Percentiles rank a stretch among this genome's conserved stretches.
Conservation (phyloP, 1,140 invertebrate genomes). For the Galendromus occidentalis region DNA sequence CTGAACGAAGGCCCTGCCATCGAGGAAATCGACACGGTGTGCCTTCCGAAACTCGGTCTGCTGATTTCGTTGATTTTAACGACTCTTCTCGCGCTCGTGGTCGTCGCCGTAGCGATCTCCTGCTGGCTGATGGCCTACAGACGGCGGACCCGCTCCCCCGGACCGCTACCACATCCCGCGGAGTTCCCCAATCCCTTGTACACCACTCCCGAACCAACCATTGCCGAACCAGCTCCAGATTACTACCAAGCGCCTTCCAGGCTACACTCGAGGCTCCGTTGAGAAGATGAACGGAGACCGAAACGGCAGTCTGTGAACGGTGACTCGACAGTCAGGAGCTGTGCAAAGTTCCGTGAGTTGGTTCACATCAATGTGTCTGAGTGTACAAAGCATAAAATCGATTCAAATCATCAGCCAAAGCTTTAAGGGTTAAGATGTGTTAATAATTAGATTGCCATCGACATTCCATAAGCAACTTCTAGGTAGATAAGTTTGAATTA, state of each 20-base stretch:
- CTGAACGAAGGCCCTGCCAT: slow-evolving; percentile 35
- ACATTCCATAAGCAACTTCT: too few species aligned
- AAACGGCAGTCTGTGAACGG: too few species aligned
- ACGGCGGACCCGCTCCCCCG: slow-evolving; percentile 49
- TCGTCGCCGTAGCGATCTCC: slow-evolving; percentile 75
- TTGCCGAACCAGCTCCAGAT: slow-evolving; percentile 54
- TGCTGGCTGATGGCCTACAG: slow-evolving; percentile 86
- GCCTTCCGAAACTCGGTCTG: slow-evolving; percentile 74
- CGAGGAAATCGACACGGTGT: slow-evolving; percentile 57
- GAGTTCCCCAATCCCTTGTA: slow-evolving; percentile 86
- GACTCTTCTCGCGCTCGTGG: slow-evolving; percentile 66
- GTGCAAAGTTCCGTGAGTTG: too few species aligned
- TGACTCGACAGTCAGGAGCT: too few species aligned
- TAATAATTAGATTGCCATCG: too few species aligned
- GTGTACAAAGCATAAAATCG: too few species aligned
- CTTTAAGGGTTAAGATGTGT: too few species aligned
- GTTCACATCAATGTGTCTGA: too few species aligned
- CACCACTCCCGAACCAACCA: slow-evolving; percentile 49
- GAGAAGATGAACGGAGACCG: too few species aligned
- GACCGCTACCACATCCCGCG: slow-evolving; percentile 73
- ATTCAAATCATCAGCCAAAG: too few species aligned
- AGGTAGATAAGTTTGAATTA: too few species aligned
- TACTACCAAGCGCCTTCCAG: slow-evolving; percentile 31
- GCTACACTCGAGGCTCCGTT: not conserved
- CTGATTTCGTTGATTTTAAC: slow-evolving; percentile 78